Evolutionary conservation across 1,140 invertebrate species (phyloP).

Genomic region (Procambarus virginalis): DNA sequence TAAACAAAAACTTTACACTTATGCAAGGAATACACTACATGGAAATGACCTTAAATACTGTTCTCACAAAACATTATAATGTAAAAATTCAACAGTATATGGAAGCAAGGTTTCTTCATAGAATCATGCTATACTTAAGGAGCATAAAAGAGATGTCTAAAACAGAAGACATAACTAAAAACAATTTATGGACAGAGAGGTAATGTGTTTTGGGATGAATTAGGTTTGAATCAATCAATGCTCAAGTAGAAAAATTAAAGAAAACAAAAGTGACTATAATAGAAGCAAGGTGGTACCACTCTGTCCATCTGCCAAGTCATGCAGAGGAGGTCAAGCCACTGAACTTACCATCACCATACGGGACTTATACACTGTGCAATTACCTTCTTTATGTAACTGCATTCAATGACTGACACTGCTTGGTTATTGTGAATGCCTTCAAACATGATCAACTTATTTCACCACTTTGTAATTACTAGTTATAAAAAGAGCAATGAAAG

Average conservation of each 20-base stretch:
- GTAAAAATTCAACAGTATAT: slow-evolving; percentile 8
- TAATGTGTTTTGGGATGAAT: slow-evolving; percentile 23
- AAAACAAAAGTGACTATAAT: slow-evolving; percentile 19
- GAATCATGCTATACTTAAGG: slow-evolving; percentile 46
- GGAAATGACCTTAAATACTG: not conserved
- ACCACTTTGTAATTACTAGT: not conserved
- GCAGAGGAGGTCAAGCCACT: slow-evolving; percentile 50
- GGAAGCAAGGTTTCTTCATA: slow-evolving; percentile 22
- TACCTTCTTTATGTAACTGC: slow-evolving; percentile 51
- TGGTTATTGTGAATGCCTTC: slow-evolving; percentile 40
- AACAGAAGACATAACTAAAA: slow-evolving; percentile 39
- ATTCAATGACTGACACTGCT: slow-evolving; percentile 55
- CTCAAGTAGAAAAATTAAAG: slow-evolving; percentile 5
- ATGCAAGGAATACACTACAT: not conserved
- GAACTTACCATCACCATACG: slow-evolving; percentile 48
- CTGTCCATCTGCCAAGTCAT: slow-evolving; percentile 55
- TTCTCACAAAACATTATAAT: slow-evolving; percentile 10
- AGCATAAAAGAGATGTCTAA: slow-evolving; percentile 39
- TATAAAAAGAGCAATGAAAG: not conserved
- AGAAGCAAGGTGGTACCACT: slow-evolving; percentile 30
- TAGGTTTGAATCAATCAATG: slow-evolving; percentile 11
- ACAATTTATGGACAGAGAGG: slow-evolving; percentile 54
- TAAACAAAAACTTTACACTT: not conserved
- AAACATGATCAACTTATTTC: not conserved
- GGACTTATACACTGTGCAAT: slow-evolving; percentile 47